Base-by-base conservation (phyloP, 2,113 vertebrate genomes). In the Cynoglossus semilaevis region DNA sequence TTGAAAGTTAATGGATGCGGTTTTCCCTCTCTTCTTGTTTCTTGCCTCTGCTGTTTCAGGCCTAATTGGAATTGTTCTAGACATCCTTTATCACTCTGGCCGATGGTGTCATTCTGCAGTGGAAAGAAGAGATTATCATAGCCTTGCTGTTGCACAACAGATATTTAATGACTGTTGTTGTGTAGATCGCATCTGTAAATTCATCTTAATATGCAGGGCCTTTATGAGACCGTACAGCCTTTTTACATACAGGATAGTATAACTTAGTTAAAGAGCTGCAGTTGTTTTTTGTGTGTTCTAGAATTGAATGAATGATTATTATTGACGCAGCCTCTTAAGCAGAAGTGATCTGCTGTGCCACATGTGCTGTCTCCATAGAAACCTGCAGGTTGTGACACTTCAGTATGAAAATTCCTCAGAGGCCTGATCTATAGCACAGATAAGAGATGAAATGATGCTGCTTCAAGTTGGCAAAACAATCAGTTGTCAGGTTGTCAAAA, bases 331-430 rank as follows among this genome's bases (percentile, higher is more conserved):
- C 68, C 54, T 51, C 50, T 80, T 74, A 36, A 50, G 63, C 7
- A 1, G 50, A 79, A 78, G 77, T 75, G 58, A 78, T 77, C 54
- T 73, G 37, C 65, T 41, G 58, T 56, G 73, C 52, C 17, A 77
- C 82, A 77, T 65, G 63, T 85, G 84, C 67, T 4, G 72, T 89
- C 74, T 63, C 85, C 85, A 88, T 88, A 71, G 87, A 83, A 87
- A 89, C 85, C 47, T 56, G 58, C 70, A 40, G 68, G 51, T 78
- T 57, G 12, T 67, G 68, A 79, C 62, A 40, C 73, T 65, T 80
- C 52, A 50, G 41, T 56, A 45, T 60, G 63, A 69, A 70, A 63
- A 84, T 74, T 79, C 74, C 63, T 74, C 37, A 15, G 70, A 80
- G 75, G 50, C 50, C 61, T 45, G 66, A 74, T 76, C 55, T 55